phyloP scores from a whole-genome alignment of 1,140 invertebrate genomes.

The Drosophila biarmipes region DNA sequence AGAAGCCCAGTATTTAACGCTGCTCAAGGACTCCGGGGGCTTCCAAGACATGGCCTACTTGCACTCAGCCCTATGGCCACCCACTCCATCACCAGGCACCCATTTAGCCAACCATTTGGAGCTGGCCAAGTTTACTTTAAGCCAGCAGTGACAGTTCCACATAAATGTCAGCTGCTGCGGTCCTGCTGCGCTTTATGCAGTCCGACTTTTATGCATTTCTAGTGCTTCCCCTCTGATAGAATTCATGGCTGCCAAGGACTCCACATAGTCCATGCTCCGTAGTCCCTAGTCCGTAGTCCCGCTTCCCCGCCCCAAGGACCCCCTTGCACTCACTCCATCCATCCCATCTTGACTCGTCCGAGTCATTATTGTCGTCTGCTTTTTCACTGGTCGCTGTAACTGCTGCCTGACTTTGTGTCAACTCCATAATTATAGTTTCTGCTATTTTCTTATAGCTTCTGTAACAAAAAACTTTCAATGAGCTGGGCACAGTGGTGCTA shows the following conservation, averaged over 20 bases:
- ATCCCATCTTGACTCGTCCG: slow-evolving; percentile 26
- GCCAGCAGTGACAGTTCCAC: slow-evolving; percentile 55
- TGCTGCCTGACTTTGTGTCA: slow-evolving; percentile 72
- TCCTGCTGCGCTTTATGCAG: slow-evolving; percentile 75
- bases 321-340: not conserved
- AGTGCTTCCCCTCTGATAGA: slow-evolving; percentile 66
- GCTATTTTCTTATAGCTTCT: slow-evolving; percentile 36
- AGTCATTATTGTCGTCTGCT: slow-evolving; percentile 77
- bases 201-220: slow-evolving; percentile 79
- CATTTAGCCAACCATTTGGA: slow-evolving; percentile 10
- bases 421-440: slow-evolving; percentile 77
- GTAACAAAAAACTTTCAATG: slow-evolving; percentile 59
- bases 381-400: slow-evolving; percentile 55
- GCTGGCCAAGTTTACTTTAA: slow-evolving; percentile 56
- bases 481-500: slow-evolving; percentile 47
- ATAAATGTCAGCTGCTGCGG: slow-evolving; percentile 74
- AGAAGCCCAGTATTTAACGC: slow-evolving; percentile 50
- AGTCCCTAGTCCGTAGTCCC: slow-evolving; percentile 1
- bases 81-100: not conserved
- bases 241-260: slow-evolving; percentile 60
- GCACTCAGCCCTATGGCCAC: not conserved
- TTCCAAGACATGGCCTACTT: slow-evolving; percentile 1
- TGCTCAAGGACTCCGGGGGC: slow-evolving; percentile 23
- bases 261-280: slow-evolving; percentile 14
- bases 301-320: not conserved